Conservation (phyloP, 2,113 vertebrate species). For the Odocoileus virginianus region DNA sequence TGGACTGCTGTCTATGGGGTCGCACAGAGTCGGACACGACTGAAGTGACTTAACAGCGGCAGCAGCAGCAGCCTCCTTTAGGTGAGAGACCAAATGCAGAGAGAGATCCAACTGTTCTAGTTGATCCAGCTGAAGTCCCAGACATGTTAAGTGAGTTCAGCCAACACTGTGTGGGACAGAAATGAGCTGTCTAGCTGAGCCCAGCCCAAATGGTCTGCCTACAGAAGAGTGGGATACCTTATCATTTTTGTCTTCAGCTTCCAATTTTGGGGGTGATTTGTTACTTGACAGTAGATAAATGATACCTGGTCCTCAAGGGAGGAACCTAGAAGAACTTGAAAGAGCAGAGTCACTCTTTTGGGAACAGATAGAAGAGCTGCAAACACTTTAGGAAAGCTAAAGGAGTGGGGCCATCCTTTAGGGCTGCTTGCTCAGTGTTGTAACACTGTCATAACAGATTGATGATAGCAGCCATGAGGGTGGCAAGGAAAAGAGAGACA, state of each 20-base stretch:
- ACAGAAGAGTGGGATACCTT: neutral
- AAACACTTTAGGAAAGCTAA: neutral
- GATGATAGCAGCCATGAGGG: neutral
- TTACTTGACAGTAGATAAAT: neutral
- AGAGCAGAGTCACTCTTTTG: neutral
- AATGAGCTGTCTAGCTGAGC: neutral
- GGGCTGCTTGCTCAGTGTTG: neutral
- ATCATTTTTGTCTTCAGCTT: neutral
- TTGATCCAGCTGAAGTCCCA: neutral
- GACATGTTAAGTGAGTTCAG: neutral
- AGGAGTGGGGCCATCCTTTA: neutral
- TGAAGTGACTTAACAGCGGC: no score
- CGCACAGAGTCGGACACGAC: no score
- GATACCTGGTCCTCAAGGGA: neutral
- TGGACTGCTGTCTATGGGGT: no score
- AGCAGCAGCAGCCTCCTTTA: neutral
- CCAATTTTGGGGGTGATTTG: neutral
- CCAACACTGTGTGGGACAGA: neutral
- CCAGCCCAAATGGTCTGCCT: neutral
- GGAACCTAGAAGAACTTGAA: neutral
- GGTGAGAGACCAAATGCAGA: neutral
- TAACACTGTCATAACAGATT: neutral
- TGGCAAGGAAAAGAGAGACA: neutral
- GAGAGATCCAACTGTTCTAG: neutral
- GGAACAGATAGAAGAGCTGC: neutral